Evolutionary conservation across 2,797 vertebrate species (phyloP), one percentile per base, ranked within the genome.

Genomic region (Bryconaethiops microstoma): DNA sequence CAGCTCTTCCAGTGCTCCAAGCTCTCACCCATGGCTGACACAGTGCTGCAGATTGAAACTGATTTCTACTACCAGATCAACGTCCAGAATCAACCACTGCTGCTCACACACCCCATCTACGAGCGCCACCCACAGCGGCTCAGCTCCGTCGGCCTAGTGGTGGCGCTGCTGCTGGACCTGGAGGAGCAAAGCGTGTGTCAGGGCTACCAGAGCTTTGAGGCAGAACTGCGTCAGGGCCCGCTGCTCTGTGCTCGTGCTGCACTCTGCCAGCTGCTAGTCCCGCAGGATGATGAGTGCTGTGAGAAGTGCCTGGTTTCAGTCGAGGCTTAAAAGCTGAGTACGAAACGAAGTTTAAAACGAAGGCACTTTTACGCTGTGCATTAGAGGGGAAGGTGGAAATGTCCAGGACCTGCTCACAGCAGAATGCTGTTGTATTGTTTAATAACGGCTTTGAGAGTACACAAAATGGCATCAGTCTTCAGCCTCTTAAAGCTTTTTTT

Each of bases 1-100:
- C 90, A 91, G 83, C 86, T 91, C 45, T 82, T 91, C 19, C 90
- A 91, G 83, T 91, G 90, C 77, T 90, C 87, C 74, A 89, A 88
- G 54, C 77, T 87, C 64, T 91, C 90, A 7, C 78, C 88, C 83
- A 90, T 90, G 88, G 88, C 88, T 0, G 88, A 91, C 85, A 90
- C 90, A 0, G 81, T 87, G 14, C 76, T 91, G 19, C 86, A 85
- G 74, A 89, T 91, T 50, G 81, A 89, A 45, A 81, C 78, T 0
- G 88, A 81, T 69, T 87, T 89, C 82, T 67, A 68, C 77, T 90
- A 80, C 77, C 83, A 90, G 82, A 74, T 91, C 74, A 88, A 59
- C 5, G 87, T 90, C 6, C 88, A 90, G 81, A 86, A 82, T 78
- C 88, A 86, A 72, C 88, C 87, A 0, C 88, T 91, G 63, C 83